Conservation (phyloP, 2,113 vertebrate genomes). For the Gadus macrocephalus region DNA sequence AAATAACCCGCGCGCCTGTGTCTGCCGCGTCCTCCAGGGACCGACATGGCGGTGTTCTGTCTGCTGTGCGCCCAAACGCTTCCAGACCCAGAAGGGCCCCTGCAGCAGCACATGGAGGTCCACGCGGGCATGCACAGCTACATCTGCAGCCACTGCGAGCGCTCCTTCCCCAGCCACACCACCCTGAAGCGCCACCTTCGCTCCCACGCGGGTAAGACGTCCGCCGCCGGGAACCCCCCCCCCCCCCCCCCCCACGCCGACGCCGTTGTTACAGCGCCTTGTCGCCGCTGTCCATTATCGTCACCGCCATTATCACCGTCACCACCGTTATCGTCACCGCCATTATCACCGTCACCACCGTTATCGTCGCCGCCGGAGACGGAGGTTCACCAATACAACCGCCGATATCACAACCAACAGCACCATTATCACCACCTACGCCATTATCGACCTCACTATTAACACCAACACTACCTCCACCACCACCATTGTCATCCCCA, state of each 20-base stretch:
- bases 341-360: too few relatives aligned
- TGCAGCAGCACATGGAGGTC: conserved; percentile 99
- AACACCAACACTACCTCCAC: too few relatives aligned
- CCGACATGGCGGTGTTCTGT: conserved; percentile 99
- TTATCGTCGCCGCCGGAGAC: too few relatives aligned
- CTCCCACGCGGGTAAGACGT: conserved; percentile 87
- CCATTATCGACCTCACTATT: too few relatives aligned
- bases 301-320: too few relatives aligned
- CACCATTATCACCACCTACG: too few relatives aligned
- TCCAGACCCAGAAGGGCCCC: conserved; percentile 95
- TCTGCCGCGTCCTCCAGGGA: conserved; percentile 77
- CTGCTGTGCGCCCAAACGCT: conserved; percentile 97
- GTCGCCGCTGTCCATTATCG: not conserved
- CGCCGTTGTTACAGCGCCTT: not conserved
- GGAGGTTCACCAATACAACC: too few relatives aligned
- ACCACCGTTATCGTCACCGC: too few relatives aligned
- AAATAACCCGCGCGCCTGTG: conserved; percentile 67
- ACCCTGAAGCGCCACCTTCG: conserved; percentile 97
- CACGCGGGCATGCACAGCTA: conserved; percentile 97
- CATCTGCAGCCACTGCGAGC: conserved; percentile 97
- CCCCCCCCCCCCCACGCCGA: too few relatives aligned
- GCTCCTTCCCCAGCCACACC: conserved; percentile 97
- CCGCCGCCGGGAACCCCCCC: too few relatives aligned
- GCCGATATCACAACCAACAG: too few relatives aligned
- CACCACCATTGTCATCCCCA: too few relatives aligned